Conservation (phyloP, 2,797 vertebrate species). For the Pyrocephalus nanus region DNA sequence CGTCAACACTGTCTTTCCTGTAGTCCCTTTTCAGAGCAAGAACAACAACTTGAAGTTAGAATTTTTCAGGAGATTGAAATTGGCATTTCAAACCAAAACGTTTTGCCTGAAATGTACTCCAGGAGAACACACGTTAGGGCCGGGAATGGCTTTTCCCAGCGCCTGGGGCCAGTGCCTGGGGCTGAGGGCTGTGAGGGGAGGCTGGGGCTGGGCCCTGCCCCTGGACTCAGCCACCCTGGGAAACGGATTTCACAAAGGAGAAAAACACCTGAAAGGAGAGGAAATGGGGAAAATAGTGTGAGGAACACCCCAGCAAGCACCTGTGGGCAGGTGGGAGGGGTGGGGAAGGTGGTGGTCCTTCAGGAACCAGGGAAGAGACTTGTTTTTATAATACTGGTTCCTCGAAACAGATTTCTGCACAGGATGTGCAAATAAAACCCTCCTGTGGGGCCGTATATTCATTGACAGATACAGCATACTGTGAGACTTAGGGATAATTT, state of each 20-base stretch:
- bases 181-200: not conserved
- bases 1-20: fast-evolving
- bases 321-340: not conserved
- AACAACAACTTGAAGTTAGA: not conserved
- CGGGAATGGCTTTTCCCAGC: not conserved
- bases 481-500: not conserved
- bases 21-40: not conserved
- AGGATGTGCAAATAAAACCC: not conserved
- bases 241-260: not conserved
- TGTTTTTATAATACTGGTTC: not conserved
- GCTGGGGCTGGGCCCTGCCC: not conserved
- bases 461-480: not conserved
- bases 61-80: not conserved
- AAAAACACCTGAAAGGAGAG: not conserved
- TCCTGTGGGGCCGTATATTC: not conserved
- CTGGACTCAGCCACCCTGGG: not conserved
- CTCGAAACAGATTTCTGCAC: not conserved
- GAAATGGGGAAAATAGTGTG: not conserved
- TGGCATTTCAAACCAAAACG: not conserved
- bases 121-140: not conserved
- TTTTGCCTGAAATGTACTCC: not conserved
- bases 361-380: not conserved
- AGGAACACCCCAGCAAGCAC: not conserved
- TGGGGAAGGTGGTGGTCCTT: no score
- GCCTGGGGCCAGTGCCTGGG: not conserved